Percentiles rank a stretch among this genome's conserved stretches.
Evolutionary conservation across 2,888 invertebrate genomes (phyloP).

Genomic region (Harmothoe impar): DNA sequence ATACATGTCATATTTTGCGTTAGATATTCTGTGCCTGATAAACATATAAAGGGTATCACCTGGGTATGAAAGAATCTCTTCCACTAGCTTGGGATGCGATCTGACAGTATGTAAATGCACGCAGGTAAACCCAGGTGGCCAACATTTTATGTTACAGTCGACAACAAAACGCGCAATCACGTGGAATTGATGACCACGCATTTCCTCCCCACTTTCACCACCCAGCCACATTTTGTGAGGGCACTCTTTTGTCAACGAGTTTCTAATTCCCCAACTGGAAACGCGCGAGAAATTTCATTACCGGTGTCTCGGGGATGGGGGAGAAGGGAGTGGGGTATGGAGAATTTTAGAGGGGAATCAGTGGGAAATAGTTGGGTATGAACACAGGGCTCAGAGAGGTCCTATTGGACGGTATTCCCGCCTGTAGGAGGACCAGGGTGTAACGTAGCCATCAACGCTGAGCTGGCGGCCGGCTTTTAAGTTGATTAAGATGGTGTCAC

Average conservation of each 20-base stretch:
- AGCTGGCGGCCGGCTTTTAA: slow-evolving; percentile 12
- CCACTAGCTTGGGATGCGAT: no score
- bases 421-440: neutral
- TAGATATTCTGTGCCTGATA: no score
- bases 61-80: no score
- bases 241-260: neutral
- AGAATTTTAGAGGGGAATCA: neutral
- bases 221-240: neutral
- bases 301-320: neutral
- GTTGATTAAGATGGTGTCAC: slow-evolving; percentile 61
- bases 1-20: no score
- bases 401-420: no score
- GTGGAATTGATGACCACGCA: neutral
- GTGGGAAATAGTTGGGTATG: neutral
- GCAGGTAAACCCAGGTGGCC: neutral
- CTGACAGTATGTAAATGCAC: slow-evolving; percentile 19
- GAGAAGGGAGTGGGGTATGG: neutral
- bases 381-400: neutral
- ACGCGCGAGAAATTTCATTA: slow-evolving; percentile 31
- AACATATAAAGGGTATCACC: no score
- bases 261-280: slow-evolving; percentile 13
- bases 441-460: slow-evolving; percentile 36
- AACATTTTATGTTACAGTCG: neutral
- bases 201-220: neutral
- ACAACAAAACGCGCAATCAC: neutral